phyloP scores from a whole-genome alignment of 2,113 vertebrate genomes.

The Litocranius walleri region DNA sequence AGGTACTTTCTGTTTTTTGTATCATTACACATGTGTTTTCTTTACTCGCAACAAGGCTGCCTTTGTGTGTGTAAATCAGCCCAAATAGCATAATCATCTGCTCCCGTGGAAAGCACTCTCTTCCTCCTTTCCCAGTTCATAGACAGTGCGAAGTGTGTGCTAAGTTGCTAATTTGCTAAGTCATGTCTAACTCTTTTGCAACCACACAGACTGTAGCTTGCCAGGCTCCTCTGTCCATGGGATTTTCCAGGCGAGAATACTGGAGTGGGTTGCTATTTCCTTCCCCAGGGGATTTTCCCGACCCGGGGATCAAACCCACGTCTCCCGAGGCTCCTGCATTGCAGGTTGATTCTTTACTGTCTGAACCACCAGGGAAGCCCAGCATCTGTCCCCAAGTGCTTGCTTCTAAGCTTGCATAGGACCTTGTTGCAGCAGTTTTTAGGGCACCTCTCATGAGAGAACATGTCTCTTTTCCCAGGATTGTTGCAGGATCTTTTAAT shows the following conservation, averaged over 20 bases:
- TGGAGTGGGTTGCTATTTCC: not conserved
- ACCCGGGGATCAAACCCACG: not conserved
- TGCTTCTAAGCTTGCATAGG: not conserved
- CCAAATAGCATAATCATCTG: not conserved
- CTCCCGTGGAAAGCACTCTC: not conserved
- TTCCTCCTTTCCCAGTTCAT: not conserved
- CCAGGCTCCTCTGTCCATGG: not conserved
- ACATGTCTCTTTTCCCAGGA: not conserved
- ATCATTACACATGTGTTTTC: not conserved
- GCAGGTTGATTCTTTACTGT: not conserved
- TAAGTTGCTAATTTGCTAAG: not conserved
- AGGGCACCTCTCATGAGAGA: not conserved
- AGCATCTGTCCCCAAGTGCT: not conserved
- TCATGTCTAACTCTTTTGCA: not conserved
- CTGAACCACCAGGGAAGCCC: not conserved
- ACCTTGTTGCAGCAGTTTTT: not conserved
- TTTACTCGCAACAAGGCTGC: not conserved
- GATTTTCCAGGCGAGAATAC: not conserved
- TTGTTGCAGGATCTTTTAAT: not conserved
- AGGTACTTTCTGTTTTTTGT: not conserved
- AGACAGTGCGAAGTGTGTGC: not conserved
- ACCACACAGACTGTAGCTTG: not conserved
- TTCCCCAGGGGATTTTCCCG: not conserved
- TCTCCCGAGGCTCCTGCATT: not conserved
- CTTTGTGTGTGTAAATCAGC: not conserved